phyloP scores from a whole-genome alignment of 1,140 invertebrate genomes.

The Drosophila biarmipes region DNA sequence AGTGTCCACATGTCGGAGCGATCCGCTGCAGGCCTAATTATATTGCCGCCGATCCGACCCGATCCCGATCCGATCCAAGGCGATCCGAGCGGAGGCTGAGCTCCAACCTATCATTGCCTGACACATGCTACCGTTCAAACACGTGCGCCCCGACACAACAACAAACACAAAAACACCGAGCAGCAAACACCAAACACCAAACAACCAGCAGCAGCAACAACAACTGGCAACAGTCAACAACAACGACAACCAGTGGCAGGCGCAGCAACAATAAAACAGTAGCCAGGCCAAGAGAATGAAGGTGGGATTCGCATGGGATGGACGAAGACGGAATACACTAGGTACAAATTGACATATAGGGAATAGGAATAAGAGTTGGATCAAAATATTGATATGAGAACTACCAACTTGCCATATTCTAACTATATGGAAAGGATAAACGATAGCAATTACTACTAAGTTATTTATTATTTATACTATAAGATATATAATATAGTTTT shows the following conservation, averaged over 20 bases:
- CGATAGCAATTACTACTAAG: too few species aligned
- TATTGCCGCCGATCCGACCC: constrained; percentile 62
- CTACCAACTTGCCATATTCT: too few species aligned
- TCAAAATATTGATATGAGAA: too few species aligned
- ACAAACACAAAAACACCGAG: constrained; percentile 26
- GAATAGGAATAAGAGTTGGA: too few species aligned
- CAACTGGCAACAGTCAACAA: constrained; percentile 21
- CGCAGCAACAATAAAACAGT: constrained; percentile 17
- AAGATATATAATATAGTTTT: too few species aligned
- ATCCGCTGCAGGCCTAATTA: constrained; percentile 78
- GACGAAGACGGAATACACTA: constrained; percentile 21
- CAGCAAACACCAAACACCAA: constrained; percentile 13
- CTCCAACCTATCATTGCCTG: constrained; percentile 70
- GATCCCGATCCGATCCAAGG: constrained; percentile 3
- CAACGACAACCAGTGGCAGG: constrained; percentile 23
- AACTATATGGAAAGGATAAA: too few species aligned
- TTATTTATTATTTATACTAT: too few species aligned
- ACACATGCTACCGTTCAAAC: constrained; percentile 70
- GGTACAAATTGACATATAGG: background rate
- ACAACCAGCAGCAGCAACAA: constrained; percentile 13
- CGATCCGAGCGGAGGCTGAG: constrained; percentile 14
- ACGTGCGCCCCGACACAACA: constrained; percentile 53
- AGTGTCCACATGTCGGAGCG: constrained; percentile 54
- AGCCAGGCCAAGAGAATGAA: constrained; percentile 28
- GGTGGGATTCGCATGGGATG: background rate